Percentiles rank a stretch among this genome's conserved stretches.
Conservation (phyloP, 2,797 vertebrate genomes). For the Phrynocephalus forsythii region DNA sequence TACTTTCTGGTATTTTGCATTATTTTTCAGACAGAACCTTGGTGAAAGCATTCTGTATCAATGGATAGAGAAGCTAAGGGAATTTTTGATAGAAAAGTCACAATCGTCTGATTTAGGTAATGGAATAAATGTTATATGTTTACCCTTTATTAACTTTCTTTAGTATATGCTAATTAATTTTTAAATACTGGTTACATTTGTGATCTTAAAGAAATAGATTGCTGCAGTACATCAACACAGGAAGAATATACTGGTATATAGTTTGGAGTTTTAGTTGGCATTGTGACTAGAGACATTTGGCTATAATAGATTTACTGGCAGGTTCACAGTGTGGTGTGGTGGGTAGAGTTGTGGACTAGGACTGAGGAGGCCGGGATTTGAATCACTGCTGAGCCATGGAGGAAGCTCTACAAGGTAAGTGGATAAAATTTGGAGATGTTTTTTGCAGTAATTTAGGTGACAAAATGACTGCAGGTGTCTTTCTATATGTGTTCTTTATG, state of each 20-base stretch:
- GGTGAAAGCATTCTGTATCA: constrained; percentile 95
- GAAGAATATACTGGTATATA: neutral
- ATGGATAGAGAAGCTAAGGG: constrained; percentile 94
- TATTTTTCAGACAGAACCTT: constrained; percentile 85
- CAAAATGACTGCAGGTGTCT: too few relatives aligned
- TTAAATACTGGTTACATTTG: neutral
- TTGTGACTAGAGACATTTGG: neutral
- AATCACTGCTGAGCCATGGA: too few relatives aligned
- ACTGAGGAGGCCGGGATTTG: too few relatives aligned
- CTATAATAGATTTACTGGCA: neutral
- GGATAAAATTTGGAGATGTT: too few relatives aligned
- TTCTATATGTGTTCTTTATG: too few relatives aligned
- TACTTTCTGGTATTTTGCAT: constrained; percentile 49
- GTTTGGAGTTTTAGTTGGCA: neutral
- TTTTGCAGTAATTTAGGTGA: too few relatives aligned
- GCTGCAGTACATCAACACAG: constrained; percentile 18
- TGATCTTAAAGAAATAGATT: neutral
- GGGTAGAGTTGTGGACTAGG: too few relatives aligned
- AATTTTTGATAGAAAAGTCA: constrained; percentile 88
- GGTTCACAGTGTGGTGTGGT: too few relatives aligned
- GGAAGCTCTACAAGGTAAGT: too few relatives aligned
- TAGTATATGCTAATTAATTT: constrained; percentile 30
- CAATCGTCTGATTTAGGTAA: constrained; percentile 86
- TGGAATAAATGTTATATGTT: constrained; percentile 1
- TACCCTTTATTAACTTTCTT: neutral